These are phyloP conservation scores for Conchocele bisecta DNA, from an alignment of 2,888 invertebrate genomes.

Conservation along the genomic window DNA sequence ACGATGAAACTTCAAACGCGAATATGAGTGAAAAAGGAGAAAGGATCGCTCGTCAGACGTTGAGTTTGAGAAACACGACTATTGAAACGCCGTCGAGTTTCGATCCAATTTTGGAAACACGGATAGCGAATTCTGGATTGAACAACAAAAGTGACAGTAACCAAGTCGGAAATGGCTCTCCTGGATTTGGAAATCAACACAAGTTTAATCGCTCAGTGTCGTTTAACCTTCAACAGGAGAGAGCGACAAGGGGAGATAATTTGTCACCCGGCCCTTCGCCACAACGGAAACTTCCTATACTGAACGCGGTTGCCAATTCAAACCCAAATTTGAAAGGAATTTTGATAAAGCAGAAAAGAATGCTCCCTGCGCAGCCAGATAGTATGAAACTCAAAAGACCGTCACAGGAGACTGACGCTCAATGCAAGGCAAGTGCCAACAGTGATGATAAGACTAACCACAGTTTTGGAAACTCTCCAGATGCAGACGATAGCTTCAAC, in stretches of 20 bases:
- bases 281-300: constrained; percentile 55
- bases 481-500: constrained; percentile 3
- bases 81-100: constrained; percentile 2
- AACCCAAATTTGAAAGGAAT: constrained; percentile 54
- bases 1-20: too few relatives aligned
- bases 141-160: not conserved
- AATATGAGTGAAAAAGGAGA: too few relatives aligned
- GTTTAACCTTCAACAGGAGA: constrained; percentile 13
- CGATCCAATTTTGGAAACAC: not conserved
- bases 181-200: not conserved
- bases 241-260: constrained; percentile 21
- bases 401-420: constrained; percentile 9
- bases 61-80: constrained; percentile 4
- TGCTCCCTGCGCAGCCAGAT: constrained; percentile 56
- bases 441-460: constrained; percentile 11
- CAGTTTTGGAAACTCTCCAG: not conserved
- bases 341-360: constrained; percentile 54
- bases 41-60: too few relatives aligned
- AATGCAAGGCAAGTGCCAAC: constrained; percentile 24
- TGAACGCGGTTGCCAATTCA: constrained; percentile 36
- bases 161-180: not conserved
- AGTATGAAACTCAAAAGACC: constrained; percentile 32
- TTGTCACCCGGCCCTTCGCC: constrained; percentile 13
- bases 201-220: constrained; percentile 8
- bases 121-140: not conserved